Conservation (phyloP, 2,797 vertebrate species). For the Eospalax fontanierii region DNA sequence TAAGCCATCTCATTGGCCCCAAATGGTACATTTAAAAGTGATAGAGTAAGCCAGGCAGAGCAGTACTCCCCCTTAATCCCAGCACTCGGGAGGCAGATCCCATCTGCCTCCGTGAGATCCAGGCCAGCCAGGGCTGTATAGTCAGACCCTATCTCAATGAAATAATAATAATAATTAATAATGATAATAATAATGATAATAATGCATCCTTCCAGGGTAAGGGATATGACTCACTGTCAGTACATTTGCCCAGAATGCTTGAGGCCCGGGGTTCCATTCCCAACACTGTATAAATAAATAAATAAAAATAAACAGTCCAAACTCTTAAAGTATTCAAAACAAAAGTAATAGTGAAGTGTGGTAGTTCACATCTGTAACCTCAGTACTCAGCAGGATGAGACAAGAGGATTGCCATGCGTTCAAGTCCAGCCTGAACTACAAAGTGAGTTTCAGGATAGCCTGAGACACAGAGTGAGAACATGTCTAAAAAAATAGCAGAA, state of each 20-base stretch:
- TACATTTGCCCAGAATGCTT: neutral
- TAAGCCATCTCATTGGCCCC: neutral
- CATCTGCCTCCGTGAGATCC: neutral
- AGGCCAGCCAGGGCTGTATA: neutral
- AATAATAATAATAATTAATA: too few relatives aligned
- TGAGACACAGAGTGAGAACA: neutral
- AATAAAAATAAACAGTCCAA: neutral
- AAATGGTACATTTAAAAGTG: too few relatives aligned
- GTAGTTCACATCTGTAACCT: too few relatives aligned
- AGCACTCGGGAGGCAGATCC: neutral
- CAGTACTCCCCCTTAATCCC: too few relatives aligned
- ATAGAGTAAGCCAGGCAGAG: too few relatives aligned
- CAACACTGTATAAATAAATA: neutral
- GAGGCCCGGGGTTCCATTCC: neutral
- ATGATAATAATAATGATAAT: neutral
- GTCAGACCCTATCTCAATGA: too few relatives aligned
- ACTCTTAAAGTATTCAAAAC: neutral
- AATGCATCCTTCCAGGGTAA: too few relatives aligned
- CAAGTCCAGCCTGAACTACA: neutral
- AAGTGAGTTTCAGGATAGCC: neutral
- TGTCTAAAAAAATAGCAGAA: too few relatives aligned
- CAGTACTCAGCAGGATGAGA: neutral
- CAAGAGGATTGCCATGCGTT: neutral
- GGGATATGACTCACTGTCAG: neutral
- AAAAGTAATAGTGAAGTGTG: neutral